Evolutionary conservation across 1,140 invertebrate species (phyloP).

Genomic region (Rhysida immarginata): DNA sequence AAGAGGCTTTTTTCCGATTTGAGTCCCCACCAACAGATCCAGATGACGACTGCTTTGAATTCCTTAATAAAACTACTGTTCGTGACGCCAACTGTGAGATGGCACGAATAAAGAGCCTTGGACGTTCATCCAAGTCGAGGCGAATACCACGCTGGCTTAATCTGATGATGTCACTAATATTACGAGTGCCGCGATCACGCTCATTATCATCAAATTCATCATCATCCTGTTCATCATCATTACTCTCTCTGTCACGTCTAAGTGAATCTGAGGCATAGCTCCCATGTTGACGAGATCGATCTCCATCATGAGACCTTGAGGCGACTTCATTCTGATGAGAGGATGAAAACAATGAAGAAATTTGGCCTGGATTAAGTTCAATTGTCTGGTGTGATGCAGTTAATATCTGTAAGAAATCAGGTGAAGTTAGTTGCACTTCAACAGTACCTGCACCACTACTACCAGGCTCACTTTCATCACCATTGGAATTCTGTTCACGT

Average conservation of each 20-base stretch:
- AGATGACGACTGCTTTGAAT: neutral
- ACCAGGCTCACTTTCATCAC: neutral
- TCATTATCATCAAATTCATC: neutral
- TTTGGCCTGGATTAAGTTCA: conserved; percentile 5
- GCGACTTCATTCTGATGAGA: neutral
- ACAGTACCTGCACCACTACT: neutral
- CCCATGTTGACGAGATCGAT: neutral
- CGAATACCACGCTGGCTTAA: too few relatives aligned
- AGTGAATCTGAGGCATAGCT: neutral
- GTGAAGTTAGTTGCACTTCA: conserved; percentile 30
- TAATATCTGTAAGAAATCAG: conserved; percentile 48
- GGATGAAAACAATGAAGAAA: conserved; percentile 1
- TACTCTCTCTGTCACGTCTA: neutral
- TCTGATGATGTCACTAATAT: too few relatives aligned
- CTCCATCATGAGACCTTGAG: neutral
- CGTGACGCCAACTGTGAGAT: conserved; percentile 3
- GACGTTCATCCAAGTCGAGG: neutral
- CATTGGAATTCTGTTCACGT: neutral
- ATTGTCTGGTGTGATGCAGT: conserved; percentile 46
- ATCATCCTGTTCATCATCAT: neutral
- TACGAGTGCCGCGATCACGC: too few relatives aligned
- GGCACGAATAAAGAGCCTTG: conserved; percentile 10
- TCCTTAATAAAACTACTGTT: conserved; percentile 7
- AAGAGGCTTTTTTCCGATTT: neutral
- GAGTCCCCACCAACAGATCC: neutral